Conservation (phyloP, 37 sponge, comb jelly and placozoan genomes). For the Beroe ovata region DNA sequence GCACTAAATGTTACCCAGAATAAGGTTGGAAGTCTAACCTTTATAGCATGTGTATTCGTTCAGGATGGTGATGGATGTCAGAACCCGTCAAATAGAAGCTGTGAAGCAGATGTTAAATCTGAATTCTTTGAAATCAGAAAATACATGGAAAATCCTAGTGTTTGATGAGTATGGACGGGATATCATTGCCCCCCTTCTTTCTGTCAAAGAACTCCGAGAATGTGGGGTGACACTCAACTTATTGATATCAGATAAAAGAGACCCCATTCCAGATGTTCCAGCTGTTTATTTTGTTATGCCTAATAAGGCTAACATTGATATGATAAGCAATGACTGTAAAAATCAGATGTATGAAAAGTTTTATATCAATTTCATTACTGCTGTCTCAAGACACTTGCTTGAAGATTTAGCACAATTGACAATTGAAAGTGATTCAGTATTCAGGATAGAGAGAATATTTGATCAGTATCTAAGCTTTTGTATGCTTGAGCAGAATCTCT, state of each 20-base stretch:
- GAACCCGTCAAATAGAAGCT: slow-evolving; percentile 53
- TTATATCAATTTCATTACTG: slow-evolving; percentile 91
- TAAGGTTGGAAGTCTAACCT: too few species aligned
- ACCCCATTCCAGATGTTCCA: slow-evolving; percentile 85
- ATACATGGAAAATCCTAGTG: slow-evolving; percentile 78
- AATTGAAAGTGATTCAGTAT: slow-evolving; percentile 67
- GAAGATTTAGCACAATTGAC: slow-evolving; percentile 88
- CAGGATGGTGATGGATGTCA: slow-evolving; percentile 24
- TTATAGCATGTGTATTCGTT: too few species aligned
- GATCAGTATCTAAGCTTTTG: slow-evolving; percentile 96
- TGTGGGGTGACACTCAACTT: slow-evolving; percentile 93
- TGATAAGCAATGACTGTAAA: slow-evolving; percentile 73
- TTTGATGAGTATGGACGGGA: slow-evolving; percentile 94
- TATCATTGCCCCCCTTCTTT: slow-evolving; percentile 94
- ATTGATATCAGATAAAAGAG: slow-evolving; percentile 74
- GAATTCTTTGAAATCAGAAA: slow-evolving; percentile 11
- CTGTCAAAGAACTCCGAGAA: slow-evolving; percentile 86
- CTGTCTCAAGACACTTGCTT: slow-evolving; percentile 79
- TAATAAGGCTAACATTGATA: slow-evolving; percentile 74
- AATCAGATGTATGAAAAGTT: slow-evolving; percentile 82
- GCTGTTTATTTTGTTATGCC: slow-evolving; percentile 94
- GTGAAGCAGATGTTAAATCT: slow-evolving; percentile 61
- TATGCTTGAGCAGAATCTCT: slow-evolving; percentile 89
- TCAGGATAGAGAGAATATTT: slow-evolving; percentile 73
- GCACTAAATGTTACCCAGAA: too few species aligned